Conservation (phyloP, 1,140 invertebrate genomes). For the Aradophagus sp. region DNA sequence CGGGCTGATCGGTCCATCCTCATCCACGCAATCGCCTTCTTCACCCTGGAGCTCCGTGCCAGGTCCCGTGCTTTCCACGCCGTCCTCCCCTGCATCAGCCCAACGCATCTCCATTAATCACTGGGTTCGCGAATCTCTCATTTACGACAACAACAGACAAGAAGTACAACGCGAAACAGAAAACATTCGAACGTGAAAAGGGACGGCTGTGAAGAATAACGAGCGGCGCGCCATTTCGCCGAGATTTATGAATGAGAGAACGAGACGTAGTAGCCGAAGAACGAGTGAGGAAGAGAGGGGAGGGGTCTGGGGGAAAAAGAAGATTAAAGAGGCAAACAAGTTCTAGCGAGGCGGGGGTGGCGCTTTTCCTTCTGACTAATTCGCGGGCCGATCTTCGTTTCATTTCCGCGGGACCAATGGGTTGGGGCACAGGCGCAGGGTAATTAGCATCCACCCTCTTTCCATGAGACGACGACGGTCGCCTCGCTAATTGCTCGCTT, state of each 20-base stretch:
- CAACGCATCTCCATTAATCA: conserved; percentile 9
- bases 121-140: not conserved
- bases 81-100: conserved; percentile 76
- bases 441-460: conserved; percentile 55
- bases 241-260: conserved; percentile 26
- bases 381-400: conserved; percentile 47
- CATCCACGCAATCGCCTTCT: conserved; percentile 76
- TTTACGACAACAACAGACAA: conserved; percentile 4
- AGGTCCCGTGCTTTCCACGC: conserved; percentile 74
- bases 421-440: conserved; percentile 35
- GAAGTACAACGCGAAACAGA: not conserved
- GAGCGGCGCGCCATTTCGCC: not conserved
- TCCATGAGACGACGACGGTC: conserved; percentile 33
- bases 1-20: conserved; percentile 75
- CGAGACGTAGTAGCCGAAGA: too few relatives aligned
- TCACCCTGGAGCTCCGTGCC: conserved; percentile 74
- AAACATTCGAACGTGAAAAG: too few relatives aligned
- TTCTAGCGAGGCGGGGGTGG: conserved; percentile 18
- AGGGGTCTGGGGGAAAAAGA: conserved; percentile 26
- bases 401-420: conserved; percentile 44
- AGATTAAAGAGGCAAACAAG: conserved; percentile 35
- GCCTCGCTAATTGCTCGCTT: conserved; percentile 48
- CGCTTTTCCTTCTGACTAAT: conserved; percentile 45
- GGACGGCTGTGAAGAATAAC: not conserved
- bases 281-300: too few relatives aligned